phyloP scores from a whole-genome alignment of 2,888 invertebrate genomes.

The Noctua fimbriata region DNA sequence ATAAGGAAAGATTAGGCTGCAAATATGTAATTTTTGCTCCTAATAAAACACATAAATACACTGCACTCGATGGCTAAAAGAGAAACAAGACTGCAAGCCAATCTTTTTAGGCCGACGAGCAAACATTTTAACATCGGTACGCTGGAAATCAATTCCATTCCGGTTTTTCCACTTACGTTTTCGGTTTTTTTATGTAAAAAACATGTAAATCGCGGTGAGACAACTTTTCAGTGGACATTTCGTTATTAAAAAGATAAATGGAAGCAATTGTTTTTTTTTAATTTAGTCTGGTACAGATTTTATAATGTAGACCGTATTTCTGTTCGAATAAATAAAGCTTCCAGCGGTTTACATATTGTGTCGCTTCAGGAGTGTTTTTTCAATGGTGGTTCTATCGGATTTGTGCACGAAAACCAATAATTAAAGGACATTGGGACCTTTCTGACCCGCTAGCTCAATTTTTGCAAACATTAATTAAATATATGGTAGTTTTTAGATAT shows the following conservation, averaged over 20 bases:
- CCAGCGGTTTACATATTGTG: background rate
- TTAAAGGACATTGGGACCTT: too few species aligned
- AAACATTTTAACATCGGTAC: constrained; percentile 27
- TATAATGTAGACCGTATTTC: constrained; percentile 8
- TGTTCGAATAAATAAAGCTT: constrained; percentile 14
- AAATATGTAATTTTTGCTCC: background rate
- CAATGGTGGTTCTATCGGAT: background rate
- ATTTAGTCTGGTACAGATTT: constrained; percentile 4
- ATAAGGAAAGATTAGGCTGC: background rate
- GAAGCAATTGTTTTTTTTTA: constrained; percentile 23
- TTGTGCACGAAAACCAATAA: background rate
- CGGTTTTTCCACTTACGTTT: constrained; percentile 25
- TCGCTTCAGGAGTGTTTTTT: constrained; percentile 2
- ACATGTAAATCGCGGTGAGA: constrained; percentile 21
- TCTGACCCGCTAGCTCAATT: too few species aligned
- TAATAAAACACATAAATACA: background rate
- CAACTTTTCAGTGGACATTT: constrained; percentile 21
- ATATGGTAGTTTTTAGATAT: too few species aligned
- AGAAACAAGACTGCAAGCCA: constrained; percentile 26
- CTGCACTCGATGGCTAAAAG: background rate
- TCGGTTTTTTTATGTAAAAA: constrained; percentile 21
- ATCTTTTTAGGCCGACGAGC: constrained; percentile 26
- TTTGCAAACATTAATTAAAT: too few species aligned
- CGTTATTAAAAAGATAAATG: constrained; percentile 15
- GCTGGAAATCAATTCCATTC: constrained; percentile 50